Base-by-base conservation (phyloP, 2,888 invertebrate species). In the Polyommatus icarus region DNA sequence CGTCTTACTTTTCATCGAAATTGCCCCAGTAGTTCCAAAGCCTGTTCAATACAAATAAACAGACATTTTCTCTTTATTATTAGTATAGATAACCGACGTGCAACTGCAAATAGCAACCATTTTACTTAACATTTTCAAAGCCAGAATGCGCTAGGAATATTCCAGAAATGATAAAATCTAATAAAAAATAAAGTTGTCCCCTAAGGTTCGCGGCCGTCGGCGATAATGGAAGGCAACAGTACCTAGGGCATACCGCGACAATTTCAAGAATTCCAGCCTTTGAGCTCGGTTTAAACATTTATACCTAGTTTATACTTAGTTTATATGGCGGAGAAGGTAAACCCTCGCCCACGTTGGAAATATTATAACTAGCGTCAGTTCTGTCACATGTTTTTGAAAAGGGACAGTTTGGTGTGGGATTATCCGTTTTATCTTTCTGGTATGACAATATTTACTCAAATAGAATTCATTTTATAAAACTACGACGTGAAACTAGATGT, bases 141-240 rank as follows among this genome's bases (percentile, higher is more conserved):
- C 6, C 20, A 59, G 59, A 8, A 59, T 7, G 59, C 8, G 1
- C 20, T 20, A 59, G 20, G 8, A 59, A 59, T 59, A 59, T 59
- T 59, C 59, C 59, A 59, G 20, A 59, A 59, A 59, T 20, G 3
- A 59, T 59, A 59, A 20, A 20, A 59, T 59, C 20, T 59, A 59
- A 29, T 67, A 67, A 67, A 67, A 67, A 67, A 24, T 24, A 24
- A 67, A 67, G 29, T 67, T 12, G 24, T 67, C 61, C 29, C 61
- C 24, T 1, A 29, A 29, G 61, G 61, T 67, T 67, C 12, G 59
- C 12, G 29, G 24, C 10, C 29, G 61, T 67, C 3, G 61, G 61
- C 61, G 61, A 10, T 67, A 29, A 67, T 67, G 61, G 61, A 12
- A 61, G n/a, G 59, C 24, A 24, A 67, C 24, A 1, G 12, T 67